Percentiles rank a stretch among this genome's conserved stretches.
Conservation (phyloP, 2,113 vertebrate genomes). For the Coreoperca whiteheadi region DNA sequence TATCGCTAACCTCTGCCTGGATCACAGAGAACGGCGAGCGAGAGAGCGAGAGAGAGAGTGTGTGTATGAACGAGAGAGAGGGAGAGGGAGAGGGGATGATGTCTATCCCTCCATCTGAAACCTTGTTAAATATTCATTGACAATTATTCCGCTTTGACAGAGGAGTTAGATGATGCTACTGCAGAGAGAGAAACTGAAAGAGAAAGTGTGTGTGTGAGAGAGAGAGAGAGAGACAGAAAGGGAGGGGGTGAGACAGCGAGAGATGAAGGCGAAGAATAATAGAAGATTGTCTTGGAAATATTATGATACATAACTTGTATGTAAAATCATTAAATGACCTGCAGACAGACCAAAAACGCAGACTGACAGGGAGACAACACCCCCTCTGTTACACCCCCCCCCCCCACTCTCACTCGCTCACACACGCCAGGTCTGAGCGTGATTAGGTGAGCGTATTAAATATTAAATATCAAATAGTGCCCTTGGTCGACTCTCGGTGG, state of each 20-base stretch:
- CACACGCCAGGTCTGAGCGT: slow-evolving; percentile 31
- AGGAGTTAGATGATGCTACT: slow-evolving; percentile 76
- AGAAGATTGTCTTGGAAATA: slow-evolving; percentile 64
- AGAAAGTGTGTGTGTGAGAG: slow-evolving; percentile 7
- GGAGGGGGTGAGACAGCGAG: background rate
- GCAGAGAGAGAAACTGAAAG: slow-evolving; percentile 49
- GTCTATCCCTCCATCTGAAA: slow-evolving; percentile 83
- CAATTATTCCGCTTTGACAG: slow-evolving; percentile 87
- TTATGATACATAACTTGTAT: slow-evolving; percentile 71
- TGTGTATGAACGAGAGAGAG: slow-evolving; percentile 24
- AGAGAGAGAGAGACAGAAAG: background rate
- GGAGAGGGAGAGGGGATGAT: slow-evolving; percentile 61
- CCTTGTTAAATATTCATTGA: slow-evolving; percentile 89
- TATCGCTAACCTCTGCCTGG: slow-evolving; percentile 74
- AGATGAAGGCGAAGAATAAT: slow-evolving; percentile 52
- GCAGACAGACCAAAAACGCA: slow-evolving; percentile 50
- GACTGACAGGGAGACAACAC: slow-evolving; percentile 42
- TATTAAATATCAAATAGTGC: slow-evolving; percentile 62
- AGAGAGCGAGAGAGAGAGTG: slow-evolving; percentile 9
- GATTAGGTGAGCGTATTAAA: slow-evolving; percentile 64
- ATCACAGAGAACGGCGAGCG: slow-evolving; percentile 52
- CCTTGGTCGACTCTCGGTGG: slow-evolving; percentile 51
- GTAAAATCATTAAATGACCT: slow-evolving; percentile 71
- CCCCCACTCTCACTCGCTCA: slow-evolving; percentile 21
- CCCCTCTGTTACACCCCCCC: background rate